Base-by-base conservation (phyloP, 2,888 invertebrate species). In the Phyllotreta striolata region DNA sequence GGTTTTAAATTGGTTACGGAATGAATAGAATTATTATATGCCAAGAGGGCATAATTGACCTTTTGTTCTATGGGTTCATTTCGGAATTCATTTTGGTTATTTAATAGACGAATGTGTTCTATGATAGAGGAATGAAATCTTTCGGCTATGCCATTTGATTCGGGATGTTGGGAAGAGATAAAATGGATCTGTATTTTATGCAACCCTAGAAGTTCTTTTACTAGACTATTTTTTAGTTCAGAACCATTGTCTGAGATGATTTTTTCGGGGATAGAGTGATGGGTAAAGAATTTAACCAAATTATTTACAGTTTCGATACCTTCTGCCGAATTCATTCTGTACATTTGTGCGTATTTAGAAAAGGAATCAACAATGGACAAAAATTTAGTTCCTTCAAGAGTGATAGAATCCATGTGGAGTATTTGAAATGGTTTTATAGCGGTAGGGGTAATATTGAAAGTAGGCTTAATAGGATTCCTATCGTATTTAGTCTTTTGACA, bases 401-500 rank as follows among this genome's bases (percentile, higher is more conserved):
- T 40, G 38, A 51, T 43, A 9, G 56, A 56, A 6, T 62, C 55
- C 7, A 13, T 49, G 7, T 51, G 56, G 3, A 62, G 12, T 8
- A 56, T 43, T 6, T 62, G 51, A 13, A 62, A 62, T n/a, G 52
- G 38, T 37, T 41, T 35, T 10, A 35, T 10, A 0, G 54, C 60
- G 1, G 56, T n/a, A 6, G 62, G 62, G 0, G 56, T 62, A 1
- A 51, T 49, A 51, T 49, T 56, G 14, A 51, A 62, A 35, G 63
- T 47, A 34, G 68, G n/a, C 58, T 62, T 55, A 6, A 47, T 66
- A 6, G 70, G 70, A 7, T 69, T 64, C 41, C 69, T 46, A 60
- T 72, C 66, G 14, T 72, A 70, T 66, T 72, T 70, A 7, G 61
- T 56, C 37, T 51, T 59, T 51, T 69, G 66, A 24, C 69, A 71